Evolutionary conservation across 2,888 invertebrate species (phyloP), one percentile per base, ranked within the genome.

Genomic region (Rhamphomyia laevipes): DNA sequence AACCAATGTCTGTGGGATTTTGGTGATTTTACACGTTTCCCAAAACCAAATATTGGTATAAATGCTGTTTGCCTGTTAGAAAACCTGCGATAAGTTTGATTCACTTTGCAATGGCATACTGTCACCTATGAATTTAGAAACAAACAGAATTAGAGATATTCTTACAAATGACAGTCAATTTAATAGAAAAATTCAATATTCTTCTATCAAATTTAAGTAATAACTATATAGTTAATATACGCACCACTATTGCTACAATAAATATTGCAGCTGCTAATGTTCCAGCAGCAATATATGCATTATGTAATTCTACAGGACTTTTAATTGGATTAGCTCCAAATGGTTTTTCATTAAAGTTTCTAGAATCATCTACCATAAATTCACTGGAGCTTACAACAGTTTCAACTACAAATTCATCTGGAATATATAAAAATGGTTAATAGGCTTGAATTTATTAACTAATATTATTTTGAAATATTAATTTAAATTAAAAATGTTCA

Each of bases 261-360:
- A 83, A 75, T 51, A 86, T 78, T 47, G 85, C 85, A 42, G 83
- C 81, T 37, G 82, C 81, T 53, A 86, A 75, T 10, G 85, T 85
- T 46, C 84, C 85, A 23, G 82, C 84, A 11, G 85, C 85, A 59
- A 86, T 83, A 70, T 85, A 86, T 59, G 86, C 80, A 68, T 84
- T 86, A 72, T 85, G 84, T 48, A 81, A 71, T 53, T 79, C 79
- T 63, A 78, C 71, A 45, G 72, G 74, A 60, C 77, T 74, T 61
- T 70, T 69, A 53, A 65, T 65, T 56, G 65, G 66, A 35, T 3
- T n/a, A 56, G 66, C 63, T 59, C 66, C 67, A 55, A 70, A 70
- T 55, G 69, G 66, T 71, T 64, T 72, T 58, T 70, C 70, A 61
- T 65, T 69, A 62, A 68, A 71, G 63, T 66, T 67, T 59, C 68